Conservation (phyloP, 35 echinoderm and acorn worm genomes). For the Amphiura filiformis region DNA sequence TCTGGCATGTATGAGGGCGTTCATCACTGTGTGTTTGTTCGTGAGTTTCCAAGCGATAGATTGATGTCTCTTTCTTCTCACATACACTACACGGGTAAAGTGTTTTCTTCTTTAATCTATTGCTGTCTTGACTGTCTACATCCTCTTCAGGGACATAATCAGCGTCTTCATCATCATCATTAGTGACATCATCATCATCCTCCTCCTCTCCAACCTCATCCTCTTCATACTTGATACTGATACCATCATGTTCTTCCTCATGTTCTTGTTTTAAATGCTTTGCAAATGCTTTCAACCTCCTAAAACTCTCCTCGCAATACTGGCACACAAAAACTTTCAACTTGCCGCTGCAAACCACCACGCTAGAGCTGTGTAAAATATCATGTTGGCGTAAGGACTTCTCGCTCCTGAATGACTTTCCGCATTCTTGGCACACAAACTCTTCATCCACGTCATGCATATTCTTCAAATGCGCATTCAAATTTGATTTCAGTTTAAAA, state of each 20-base stretch:
- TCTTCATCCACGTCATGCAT: background rate
- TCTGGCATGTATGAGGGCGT: background rate
- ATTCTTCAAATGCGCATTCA: background rate
- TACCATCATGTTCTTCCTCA: background rate
- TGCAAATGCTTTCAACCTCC: background rate
- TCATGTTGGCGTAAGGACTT: background rate
- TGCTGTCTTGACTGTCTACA: background rate
- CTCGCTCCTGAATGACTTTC: background rate
- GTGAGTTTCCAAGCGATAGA: background rate
- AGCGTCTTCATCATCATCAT: background rate
- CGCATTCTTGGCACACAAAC: background rate
- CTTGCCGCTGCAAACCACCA: background rate
- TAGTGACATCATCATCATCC: background rate
- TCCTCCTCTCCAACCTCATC: background rate
- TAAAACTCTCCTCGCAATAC: background rate
- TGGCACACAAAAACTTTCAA: background rate
- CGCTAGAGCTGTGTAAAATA: background rate
- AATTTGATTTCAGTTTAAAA: background rate
- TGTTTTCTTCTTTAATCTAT: background rate
- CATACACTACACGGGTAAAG: background rate
- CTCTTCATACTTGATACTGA: background rate
- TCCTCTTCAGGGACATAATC: background rate
- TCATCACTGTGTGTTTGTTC: background rate
- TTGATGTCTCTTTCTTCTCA: background rate
- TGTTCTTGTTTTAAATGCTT: background rate